A percentile compares a stretch with the other conserved stretches of the same genome.
Evolutionary conservation across 2,888 invertebrate genomes (phyloP).

Genomic region (Pristionchus japonicus): DNA sequence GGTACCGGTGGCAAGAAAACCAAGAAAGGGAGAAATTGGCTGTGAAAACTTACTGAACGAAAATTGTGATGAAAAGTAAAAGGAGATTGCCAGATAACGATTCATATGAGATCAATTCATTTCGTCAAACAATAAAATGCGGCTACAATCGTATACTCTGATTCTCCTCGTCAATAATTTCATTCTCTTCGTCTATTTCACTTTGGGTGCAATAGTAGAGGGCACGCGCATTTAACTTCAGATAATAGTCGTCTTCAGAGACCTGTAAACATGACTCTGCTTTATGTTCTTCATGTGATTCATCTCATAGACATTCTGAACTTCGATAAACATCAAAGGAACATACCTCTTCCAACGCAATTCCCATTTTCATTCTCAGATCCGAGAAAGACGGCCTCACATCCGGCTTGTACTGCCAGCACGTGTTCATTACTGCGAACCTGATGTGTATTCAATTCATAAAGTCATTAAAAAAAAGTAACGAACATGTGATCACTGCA

Average conservation of each 20-base stretch:
- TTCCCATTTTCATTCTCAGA: not conserved
- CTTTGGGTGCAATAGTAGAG: constrained; percentile 19
- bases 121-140: too few species aligned
- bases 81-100: not conserved
- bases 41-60: not conserved
- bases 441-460: not conserved
- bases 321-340: too few species aligned
- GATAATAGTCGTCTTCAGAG: constrained; percentile 34
- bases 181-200: not conserved
- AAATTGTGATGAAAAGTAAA: not conserved
- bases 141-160: constrained; percentile 9
- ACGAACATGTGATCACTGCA: constrained; percentile 36
- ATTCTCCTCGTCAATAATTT: not conserved
- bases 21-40: too few species aligned
- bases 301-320: too few species aligned
- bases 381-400: constrained; percentile 1
- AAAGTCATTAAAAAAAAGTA: not conserved
- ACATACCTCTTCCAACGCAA: constrained; percentile 5
- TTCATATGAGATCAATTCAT: not conserved
- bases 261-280: not conserved
- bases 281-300: too few species aligned
- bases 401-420: not conserved
- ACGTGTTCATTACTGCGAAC: constrained; percentile 22
- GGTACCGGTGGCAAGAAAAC: too few species aligned
- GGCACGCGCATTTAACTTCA: not conserved